phyloP scores from a whole-genome alignment of 2,113 vertebrate species.

The Ctenomys sociabilis region DNA sequence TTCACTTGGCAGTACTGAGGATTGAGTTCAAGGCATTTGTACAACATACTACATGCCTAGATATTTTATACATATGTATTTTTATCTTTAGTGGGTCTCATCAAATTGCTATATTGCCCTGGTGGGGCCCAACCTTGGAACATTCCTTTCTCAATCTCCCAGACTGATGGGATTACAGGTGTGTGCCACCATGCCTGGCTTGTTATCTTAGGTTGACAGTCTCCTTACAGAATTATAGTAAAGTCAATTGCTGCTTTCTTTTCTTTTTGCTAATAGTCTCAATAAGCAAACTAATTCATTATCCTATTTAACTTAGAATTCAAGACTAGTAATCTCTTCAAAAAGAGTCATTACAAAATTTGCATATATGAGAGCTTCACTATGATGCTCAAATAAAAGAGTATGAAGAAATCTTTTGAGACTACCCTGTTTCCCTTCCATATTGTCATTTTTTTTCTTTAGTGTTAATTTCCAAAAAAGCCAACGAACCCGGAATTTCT shows the following conservation, averaged over 20 bases:
- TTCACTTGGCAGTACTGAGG: not conserved
- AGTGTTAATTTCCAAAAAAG: slow-evolving; percentile 8
- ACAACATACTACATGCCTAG: not conserved
- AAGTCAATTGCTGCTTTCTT: not conserved
- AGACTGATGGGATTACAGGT: not conserved
- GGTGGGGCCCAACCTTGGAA: not conserved
- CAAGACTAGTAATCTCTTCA: slow-evolving; percentile 6
- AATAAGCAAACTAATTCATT: not conserved
- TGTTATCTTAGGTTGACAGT: not conserved
- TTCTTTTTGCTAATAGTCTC: not conserved
- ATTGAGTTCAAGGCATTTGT: not conserved
- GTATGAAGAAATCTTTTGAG: not conserved
- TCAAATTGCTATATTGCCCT: not conserved
- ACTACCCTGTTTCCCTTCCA: not conserved
- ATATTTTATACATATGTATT: not conserved
- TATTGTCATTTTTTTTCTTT: not conserved
- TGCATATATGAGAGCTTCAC: not conserved
- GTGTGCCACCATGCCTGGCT: not conserved
- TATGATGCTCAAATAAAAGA: not conserved
- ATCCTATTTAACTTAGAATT: not conserved
- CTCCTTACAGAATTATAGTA: not conserved
- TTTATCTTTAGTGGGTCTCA: not conserved
- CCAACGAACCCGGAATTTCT: not conserved
- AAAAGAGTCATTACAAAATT: not conserved
- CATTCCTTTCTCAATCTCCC: not conserved